These are phyloP conservation scores for Panzeria rudis DNA, from an alignment of 2,888 invertebrate genomes.

Conservation along the genomic window DNA sequence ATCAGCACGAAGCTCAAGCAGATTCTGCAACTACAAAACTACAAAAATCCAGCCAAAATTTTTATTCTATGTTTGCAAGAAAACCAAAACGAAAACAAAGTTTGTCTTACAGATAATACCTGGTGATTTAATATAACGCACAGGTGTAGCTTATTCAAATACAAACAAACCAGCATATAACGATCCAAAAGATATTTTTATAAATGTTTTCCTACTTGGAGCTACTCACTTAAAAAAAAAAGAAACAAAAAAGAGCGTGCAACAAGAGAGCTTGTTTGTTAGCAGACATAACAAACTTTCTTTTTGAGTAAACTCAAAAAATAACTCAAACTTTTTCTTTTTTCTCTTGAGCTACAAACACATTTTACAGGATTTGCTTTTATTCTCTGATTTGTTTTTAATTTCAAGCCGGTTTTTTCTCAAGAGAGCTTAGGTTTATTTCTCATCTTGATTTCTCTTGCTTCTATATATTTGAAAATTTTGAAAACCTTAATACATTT, in stretches of 20 bases:
- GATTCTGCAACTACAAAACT: slow-evolving; percentile 56
- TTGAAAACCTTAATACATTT: slow-evolving; percentile 7
- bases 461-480: neutral
- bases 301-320: slow-evolving; percentile 49
- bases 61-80: neutral
- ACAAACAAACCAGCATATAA: slow-evolving; percentile 11
- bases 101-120: slow-evolving; percentile 9
- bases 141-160: slow-evolving; percentile 62
- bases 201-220: neutral
- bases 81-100: neutral
- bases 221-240: slow-evolving; percentile 1
- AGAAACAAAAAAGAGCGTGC: neutral
- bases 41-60: slow-evolving; percentile 31
- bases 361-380: neutral
- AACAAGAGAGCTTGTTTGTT: slow-evolving; percentile 21
- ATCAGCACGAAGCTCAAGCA: neutral
- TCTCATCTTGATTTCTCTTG: neutral
- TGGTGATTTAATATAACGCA: slow-evolving; percentile 65
- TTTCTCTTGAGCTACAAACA: neutral
- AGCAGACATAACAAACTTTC: slow-evolving; percentile 47
- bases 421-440: slow-evolving; percentile 25
- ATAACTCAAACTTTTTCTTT: slow-evolving; percentile 20
- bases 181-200: neutral
- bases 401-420: slow-evolving; percentile 40
- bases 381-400: neutral